A percentile compares a stretch with the other conserved stretches of the same genome.
These are phyloP conservation scores for Papilio gigon DNA, from an alignment of 2,888 invertebrate species.

Conservation along the genomic window DNA sequence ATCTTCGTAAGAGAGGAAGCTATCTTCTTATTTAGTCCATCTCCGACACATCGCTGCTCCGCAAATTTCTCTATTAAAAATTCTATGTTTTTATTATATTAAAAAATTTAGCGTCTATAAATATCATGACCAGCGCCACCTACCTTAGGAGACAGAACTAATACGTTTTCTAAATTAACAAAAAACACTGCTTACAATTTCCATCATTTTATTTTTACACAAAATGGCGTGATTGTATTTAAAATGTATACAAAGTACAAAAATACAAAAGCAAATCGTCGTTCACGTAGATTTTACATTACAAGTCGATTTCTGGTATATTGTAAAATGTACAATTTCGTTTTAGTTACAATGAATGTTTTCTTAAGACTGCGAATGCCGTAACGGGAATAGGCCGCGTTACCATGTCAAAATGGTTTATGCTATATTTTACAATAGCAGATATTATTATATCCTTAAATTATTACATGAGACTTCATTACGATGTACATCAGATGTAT, in stretches of 20 bases:
- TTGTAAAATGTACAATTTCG: background rate
- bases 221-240: conserved; percentile 2
- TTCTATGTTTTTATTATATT: too few species aligned
- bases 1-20: too few species aligned
- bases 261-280: conserved; percentile 4
- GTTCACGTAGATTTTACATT: background rate
- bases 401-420: background rate
- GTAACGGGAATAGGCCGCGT: background rate
- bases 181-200: too few species aligned
- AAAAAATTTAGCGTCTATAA: too few species aligned
- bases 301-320: too few species aligned
- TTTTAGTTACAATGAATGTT: background rate
- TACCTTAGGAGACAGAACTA: too few species aligned
- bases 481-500: background rate
- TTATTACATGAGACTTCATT: background rate
- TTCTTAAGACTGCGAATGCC: background rate
- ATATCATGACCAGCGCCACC: too few species aligned
- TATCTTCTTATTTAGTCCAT: too few species aligned
- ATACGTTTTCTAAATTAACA: too few species aligned
- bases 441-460: background rate
- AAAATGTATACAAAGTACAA: conserved; percentile 5
- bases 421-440: background rate
- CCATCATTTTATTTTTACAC: conserved; percentile 1
- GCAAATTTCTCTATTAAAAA: too few species aligned
- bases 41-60: too few species aligned